Evolutionary conservation across 2,113 vertebrate species (phyloP), one percentile per base, ranked within the genome.

Genomic region (Capra hircus): DNA sequence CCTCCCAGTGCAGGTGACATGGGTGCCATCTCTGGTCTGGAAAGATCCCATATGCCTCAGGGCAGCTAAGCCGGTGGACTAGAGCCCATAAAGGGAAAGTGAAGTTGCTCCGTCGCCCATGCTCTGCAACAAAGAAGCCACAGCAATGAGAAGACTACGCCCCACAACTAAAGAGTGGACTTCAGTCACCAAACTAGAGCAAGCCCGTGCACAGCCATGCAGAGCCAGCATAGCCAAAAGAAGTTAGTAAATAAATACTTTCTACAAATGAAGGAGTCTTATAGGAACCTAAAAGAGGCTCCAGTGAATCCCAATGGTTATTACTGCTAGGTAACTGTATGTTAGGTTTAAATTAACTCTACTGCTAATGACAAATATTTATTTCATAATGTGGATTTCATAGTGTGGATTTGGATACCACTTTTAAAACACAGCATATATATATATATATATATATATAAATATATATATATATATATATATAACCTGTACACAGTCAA

Each of bases 71-170:
- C 36, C 6, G 3, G 36, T 77, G 36, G 3, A 27, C 71, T 14
- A 27, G 23, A 77, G 71, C 71, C 23, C 5, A 40, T 40, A 40
- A 40, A 23, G 19, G 67, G 67, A 23, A 23, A 74, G 19, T 23
- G n/a, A 40, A 40, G n/a, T 74, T 0, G 1, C n/a, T 6, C n/a
- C 21, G 2, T 40, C 10, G 0, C n/a, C 10, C 36, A 77, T 27
- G 6, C 40, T 77, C 6, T 14, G 23, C 71, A 77, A 43, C 6
- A 77, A 77, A 77, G 71, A 77, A 77, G 40, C 40, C 71, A 43
- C 1, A 1, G 2, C 23, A 77, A 27, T 43, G 71, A 77, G 36
- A 43, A 77, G 23, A 13, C 71, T 4, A 27, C 0, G 1, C 23
- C 13, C 12, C 11, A 15, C 71, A 77, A 27, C 3, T 27, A 43